phyloP scores from a whole-genome alignment of 2,113 vertebrate genomes.

The Salvelinus fontinalis region DNA sequence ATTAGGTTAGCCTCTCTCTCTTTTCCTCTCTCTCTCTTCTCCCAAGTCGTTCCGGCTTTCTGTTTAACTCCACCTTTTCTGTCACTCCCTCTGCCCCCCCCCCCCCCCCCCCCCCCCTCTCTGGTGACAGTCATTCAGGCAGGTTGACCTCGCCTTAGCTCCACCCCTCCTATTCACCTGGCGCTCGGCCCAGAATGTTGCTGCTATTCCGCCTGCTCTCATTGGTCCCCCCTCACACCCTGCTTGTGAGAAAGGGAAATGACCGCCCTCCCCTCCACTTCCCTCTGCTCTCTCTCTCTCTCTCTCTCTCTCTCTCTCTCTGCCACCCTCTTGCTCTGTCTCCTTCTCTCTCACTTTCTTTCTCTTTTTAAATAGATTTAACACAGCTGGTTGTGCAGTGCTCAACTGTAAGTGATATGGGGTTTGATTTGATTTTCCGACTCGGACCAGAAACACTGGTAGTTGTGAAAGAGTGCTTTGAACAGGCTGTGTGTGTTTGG shows the following conservation, averaged over 20 bases:
- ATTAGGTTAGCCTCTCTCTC: conserved; percentile 26
- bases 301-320: conserved; percentile 47
- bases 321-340: conserved; percentile 24
- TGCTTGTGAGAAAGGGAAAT: conserved; percentile 75
- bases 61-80: background rate
- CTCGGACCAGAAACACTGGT: conserved; percentile 47
- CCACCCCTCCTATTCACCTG: conserved; percentile 71
- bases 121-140: conserved; percentile 45
- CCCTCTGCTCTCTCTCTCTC: conserved; percentile 60
- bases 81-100: background rate
- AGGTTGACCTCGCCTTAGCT: conserved; percentile 66
- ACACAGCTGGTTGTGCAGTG: conserved; percentile 48
- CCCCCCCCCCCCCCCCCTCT: background rate
- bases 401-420: conserved; percentile 61
- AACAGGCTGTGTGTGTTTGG: conserved; percentile 35
- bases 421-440: conserved; percentile 56
- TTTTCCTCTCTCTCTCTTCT: background rate
- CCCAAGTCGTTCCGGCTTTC: too few species aligned
- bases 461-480: conserved; percentile 67
- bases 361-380: conserved; percentile 57
- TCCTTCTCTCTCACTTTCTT: conserved; percentile 7
- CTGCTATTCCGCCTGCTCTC: conserved; percentile 65
- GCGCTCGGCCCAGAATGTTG: conserved; percentile 75
- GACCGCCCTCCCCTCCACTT: conserved; percentile 64
- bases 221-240: conserved; percentile 66